Conservation (phyloP, 1,140 invertebrate species). For the Rhopalosiphum maidis region DNA sequence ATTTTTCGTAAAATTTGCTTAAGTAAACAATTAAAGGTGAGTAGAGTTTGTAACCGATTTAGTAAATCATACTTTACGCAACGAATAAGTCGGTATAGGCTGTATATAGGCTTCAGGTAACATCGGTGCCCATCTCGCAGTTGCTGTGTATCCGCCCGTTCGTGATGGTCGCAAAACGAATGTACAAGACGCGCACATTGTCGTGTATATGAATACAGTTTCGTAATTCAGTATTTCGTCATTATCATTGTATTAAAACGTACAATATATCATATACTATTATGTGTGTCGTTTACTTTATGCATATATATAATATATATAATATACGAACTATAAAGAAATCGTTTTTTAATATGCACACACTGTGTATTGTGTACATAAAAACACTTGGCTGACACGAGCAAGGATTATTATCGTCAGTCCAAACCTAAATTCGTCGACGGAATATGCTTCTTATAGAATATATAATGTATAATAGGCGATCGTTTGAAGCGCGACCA, state of each 20-base stretch:
- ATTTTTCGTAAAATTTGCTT: neutral
- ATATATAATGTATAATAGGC: neutral
- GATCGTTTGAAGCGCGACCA: neutral
- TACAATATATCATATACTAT: neutral
- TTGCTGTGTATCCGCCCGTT: neutral
- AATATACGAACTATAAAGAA: neutral
- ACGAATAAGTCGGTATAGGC: neutral
- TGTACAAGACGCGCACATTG: neutral
- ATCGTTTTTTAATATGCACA: slow-evolving; percentile 21
- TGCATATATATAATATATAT: neutral
- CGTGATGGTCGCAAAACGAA: slow-evolving; percentile 22
- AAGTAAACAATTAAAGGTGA: neutral
- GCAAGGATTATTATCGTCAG: neutral
- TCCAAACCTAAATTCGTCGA: neutral
- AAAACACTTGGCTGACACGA: neutral
- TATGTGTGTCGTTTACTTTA: neutral
- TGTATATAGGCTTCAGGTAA: neutral
- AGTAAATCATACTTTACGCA: neutral
- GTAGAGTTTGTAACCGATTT: neutral
- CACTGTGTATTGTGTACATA: neutral
- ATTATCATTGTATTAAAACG: slow-evolving; percentile 6
- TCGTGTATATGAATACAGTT: neutral
- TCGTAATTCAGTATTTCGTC: slow-evolving; percentile 37
- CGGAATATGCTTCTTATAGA: neutral
- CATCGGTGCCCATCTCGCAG: neutral